A percentile compares a stretch with the other conserved stretches of the same genome.
phyloP scores from a whole-genome alignment of 2,113 vertebrate genomes.

The Recurvirostra avosetta region DNA sequence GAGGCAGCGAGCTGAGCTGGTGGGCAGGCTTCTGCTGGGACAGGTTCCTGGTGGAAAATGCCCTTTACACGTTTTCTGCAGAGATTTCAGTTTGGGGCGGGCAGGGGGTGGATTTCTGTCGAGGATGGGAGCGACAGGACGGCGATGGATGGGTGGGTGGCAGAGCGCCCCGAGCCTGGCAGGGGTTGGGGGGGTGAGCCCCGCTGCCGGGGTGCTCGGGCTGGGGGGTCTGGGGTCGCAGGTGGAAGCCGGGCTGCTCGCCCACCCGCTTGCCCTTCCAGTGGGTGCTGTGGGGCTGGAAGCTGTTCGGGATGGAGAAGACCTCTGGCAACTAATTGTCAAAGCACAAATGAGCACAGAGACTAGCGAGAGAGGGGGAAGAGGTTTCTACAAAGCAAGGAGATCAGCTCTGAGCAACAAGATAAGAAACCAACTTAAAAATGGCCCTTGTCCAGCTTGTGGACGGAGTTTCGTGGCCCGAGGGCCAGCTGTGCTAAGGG shows the following conservation, averaged over 20 bases:
- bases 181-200: not conserved
- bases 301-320: not conserved
- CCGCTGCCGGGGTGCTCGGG: fast-evolving
- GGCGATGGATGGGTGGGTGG: not conserved
- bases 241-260: not conserved
- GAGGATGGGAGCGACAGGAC: fast-evolving
- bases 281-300: not conserved
- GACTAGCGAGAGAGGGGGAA: not conserved
- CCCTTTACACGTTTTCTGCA: not conserved
- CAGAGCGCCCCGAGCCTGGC: not conserved
- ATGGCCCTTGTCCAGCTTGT: not conserved
- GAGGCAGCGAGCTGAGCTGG: not conserved
- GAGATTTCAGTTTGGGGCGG: not conserved
- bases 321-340: too few relatives aligned
- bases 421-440: too few relatives aligned
- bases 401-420: not conserved
- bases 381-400: not conserved
- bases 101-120: not conserved
- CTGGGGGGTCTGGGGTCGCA: not conserved
- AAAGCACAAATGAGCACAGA: not conserved
- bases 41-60: not conserved
- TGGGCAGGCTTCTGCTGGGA: not conserved
- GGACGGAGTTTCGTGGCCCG: fast-evolving
- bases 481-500: too few relatives aligned
- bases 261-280: not conserved